A percentile compares a stretch with the other conserved stretches of the same genome.
These are phyloP conservation scores for Meloidogyne hapla DNA, from an alignment of 1,140 invertebrate species.

Conservation along the genomic window DNA sequence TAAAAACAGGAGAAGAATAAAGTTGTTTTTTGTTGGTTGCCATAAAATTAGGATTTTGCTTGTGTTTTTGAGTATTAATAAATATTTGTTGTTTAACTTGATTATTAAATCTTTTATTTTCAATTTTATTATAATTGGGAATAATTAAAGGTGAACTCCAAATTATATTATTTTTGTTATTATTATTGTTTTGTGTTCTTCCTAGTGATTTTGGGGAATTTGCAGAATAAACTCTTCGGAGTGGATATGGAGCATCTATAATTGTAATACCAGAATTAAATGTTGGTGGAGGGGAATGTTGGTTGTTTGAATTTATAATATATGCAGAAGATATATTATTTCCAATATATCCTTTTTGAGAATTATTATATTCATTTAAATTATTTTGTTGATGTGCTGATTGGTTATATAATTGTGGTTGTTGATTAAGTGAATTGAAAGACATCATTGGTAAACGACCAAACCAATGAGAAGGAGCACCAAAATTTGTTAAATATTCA, in stretches of 20 bases:
- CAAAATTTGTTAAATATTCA: background rate
- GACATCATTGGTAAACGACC: background rate
- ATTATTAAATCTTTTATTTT: background rate
- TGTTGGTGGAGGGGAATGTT: background rate
- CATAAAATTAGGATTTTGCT: too few relatives aligned
- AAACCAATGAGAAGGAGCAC: slow-evolving; percentile 13
- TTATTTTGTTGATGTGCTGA: background rate
- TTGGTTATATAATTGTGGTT: background rate
- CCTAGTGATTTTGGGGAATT: background rate
- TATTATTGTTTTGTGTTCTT: background rate
- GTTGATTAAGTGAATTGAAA: background rate
- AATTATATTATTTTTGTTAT: background rate
- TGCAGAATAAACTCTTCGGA: slow-evolving; percentile 17
- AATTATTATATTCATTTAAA: background rate
- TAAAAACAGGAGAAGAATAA: background rate
- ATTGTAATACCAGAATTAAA: background rate
- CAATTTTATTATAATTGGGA: background rate
- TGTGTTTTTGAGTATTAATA: background rate
- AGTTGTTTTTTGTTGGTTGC: too few relatives aligned
- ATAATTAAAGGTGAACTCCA: background rate
- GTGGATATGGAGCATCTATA: background rate
- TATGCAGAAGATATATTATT: too few relatives aligned
- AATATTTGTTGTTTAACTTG: background rate
- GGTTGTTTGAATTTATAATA: background rate
- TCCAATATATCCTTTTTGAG: background rate